Evolutionary conservation across 2,888 invertebrate genomes (phyloP).

Genomic region (Brachylomia viminalis): DNA sequence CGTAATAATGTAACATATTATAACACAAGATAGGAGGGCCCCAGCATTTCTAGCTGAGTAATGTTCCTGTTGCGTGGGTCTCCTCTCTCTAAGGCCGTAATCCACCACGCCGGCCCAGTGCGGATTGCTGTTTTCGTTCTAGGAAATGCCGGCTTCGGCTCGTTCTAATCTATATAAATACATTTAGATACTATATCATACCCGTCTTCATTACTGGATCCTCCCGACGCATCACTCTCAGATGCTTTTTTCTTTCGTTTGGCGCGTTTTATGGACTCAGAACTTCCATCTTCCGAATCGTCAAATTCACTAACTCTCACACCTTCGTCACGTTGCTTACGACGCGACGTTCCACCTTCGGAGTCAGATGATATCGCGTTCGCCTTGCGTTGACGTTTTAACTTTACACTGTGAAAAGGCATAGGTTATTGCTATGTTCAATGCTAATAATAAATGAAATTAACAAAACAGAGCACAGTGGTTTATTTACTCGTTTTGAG

Average conservation of each 20-base stretch:
- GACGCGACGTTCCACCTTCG: conserved; percentile 80
- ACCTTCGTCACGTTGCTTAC: conserved; percentile 67
- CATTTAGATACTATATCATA: conserved; percentile 51
- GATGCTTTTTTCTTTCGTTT: conserved; percentile 82
- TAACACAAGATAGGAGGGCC: not conserved
- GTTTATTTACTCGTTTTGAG: not conserved
- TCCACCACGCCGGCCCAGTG: too few species aligned
- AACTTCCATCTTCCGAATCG: conserved; percentile 80
- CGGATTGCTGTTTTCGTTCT: too few species aligned
- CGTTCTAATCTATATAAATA: not conserved
- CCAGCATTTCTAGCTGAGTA: not conserved
- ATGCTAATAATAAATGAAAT: not conserved
- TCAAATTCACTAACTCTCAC: conserved; percentile 83
- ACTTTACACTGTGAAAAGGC: conserved; percentile 75
- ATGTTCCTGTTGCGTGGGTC: not conserved
- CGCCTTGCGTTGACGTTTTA: conserved; percentile 81
- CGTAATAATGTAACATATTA: not conserved
- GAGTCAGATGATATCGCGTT: conserved; percentile 85
- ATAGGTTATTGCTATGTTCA: not conserved
- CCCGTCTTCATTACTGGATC: conserved; percentile 78
- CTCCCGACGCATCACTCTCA: conserved; percentile 83
- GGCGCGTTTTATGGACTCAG: conserved; percentile 74
- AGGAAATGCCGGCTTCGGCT: not conserved
- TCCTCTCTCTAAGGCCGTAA: not conserved
- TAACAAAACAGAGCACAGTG: too few species aligned